These are phyloP conservation scores for Bufotes viridis DNA, from an alignment of 2,797 vertebrate genomes.

Conservation along the genomic window DNA sequence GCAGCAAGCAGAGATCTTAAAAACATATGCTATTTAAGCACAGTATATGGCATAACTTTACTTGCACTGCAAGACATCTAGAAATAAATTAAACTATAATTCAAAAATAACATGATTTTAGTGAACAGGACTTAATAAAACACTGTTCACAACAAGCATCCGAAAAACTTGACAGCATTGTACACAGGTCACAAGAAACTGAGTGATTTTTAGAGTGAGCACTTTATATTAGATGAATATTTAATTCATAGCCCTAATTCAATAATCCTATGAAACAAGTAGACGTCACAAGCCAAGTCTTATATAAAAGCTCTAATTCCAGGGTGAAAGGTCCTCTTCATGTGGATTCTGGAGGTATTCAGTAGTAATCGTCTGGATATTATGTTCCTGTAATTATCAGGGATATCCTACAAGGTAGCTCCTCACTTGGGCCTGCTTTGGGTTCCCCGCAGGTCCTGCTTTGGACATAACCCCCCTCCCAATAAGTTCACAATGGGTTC, in stretches of 20 bases:
- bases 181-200: background rate
- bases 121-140: too few relatives aligned
- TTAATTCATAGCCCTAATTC: slow-evolving; percentile 1
- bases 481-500: slow-evolving; percentile 35
- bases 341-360: background rate
- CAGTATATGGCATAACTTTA: background rate
- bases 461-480: background rate
- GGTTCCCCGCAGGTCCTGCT: slow-evolving; percentile 8
- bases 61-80: background rate
- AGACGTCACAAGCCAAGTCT: background rate
- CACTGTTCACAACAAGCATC: background rate
- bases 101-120: background rate
- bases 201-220: background rate
- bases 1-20: background rate
- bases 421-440: background rate
- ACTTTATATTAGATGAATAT: background rate
- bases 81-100: background rate
- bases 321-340: background rate
- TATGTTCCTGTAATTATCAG: background rate
- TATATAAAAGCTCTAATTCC: background rate
- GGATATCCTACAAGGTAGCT: slow-evolving; percentile 6
- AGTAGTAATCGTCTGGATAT: background rate
- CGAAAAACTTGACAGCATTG: background rate
- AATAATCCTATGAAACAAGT: background rate
- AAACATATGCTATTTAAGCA: background rate